Evolutionary conservation across 2,113 vertebrate genomes (phyloP), one percentile per base, ranked within the genome.

Genomic region (Eolophus roseicapilla): DNA sequence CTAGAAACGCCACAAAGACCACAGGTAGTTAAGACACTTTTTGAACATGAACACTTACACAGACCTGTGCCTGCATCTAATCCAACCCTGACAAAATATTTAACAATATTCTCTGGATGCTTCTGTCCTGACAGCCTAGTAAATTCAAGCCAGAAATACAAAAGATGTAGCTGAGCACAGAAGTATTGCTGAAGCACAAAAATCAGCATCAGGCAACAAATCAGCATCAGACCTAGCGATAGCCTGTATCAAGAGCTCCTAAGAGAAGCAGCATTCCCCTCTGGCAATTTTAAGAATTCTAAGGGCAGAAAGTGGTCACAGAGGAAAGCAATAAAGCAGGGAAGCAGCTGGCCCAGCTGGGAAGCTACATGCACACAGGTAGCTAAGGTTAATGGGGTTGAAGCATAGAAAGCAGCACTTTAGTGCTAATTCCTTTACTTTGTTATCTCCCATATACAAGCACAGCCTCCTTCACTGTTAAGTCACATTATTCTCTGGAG

Each of bases 121-220:
- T 90, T 88, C 17, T 86, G 44, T 41, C 75, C 65, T 83, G 53
- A 88, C 68, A 86, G 63, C 10, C 35, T 69, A 9, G 10, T 57
- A 77, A 80, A 77, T 57, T 23, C 41, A 62, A 83, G 75, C 35
- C 80, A 90, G 76, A 65, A 92, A 41, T 41, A 37, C 11, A 59
- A 71, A 88, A 90, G 49, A 44, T 3, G 7, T 39, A 62, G 28
- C 75, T 52, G 65, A 85, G 13, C 39, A 93, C 65, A 13, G 27
- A 20, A 93, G 47, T 37, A 63, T 37, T n/a, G 31, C 17, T 79
- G 75, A 90, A 93, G 37, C 37, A 86, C 37, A 88, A 93, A 89
- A 78, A 20, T 65, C 52, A 53, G 14, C 64, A 60, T 41, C n/a
- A 55, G 73, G n/a, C 69, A 88, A 35, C 28, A 77, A 44, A 85